Conservation (phyloP, 1,140 invertebrate genomes). For the Camponotus floridanus region DNA sequence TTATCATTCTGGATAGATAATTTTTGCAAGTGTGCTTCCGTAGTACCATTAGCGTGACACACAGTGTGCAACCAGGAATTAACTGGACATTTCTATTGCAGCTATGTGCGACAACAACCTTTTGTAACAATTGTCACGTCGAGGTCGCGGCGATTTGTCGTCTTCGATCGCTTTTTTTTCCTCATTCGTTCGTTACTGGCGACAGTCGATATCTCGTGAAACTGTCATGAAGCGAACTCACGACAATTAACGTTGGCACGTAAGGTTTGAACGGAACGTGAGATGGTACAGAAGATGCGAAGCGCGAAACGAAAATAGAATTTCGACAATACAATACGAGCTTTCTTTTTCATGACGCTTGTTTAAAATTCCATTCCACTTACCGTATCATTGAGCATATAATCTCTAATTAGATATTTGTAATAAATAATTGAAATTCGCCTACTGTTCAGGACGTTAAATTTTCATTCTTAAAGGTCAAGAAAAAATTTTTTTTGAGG, state of each 20-base stretch:
- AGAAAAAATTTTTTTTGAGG: neutral
- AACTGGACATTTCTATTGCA: conserved; percentile 41
- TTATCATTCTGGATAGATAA: neutral
- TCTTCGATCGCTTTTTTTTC: conserved; percentile 14
- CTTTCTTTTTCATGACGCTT: neutral
- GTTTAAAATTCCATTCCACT: conserved; percentile 8
- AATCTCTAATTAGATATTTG: neutral
- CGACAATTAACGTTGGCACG: conserved; percentile 61
- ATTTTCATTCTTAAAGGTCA: neutral
- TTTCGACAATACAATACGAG: neutral
- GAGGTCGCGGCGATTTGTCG: conserved; percentile 28
- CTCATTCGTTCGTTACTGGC: neutral
- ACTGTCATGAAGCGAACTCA: neutral
- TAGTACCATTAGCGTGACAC: conserved; percentile 26
- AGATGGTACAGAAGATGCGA: conserved; percentile 4
- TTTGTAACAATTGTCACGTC: conserved; percentile 49
- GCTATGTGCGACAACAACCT: conserved; percentile 14
- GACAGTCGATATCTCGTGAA: conserved; percentile 46
- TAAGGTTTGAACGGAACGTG: neutral
- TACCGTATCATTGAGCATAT: neutral
- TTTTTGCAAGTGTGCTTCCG: conserved; percentile 5
- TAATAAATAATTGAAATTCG: neutral
- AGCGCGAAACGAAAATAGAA: conserved; percentile 8
- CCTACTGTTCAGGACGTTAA: neutral
- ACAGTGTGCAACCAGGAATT: conserved; percentile 1